phyloP scores from a whole-genome alignment of 2,113 vertebrate genomes.

The Macroglossus sobrinus region DNA sequence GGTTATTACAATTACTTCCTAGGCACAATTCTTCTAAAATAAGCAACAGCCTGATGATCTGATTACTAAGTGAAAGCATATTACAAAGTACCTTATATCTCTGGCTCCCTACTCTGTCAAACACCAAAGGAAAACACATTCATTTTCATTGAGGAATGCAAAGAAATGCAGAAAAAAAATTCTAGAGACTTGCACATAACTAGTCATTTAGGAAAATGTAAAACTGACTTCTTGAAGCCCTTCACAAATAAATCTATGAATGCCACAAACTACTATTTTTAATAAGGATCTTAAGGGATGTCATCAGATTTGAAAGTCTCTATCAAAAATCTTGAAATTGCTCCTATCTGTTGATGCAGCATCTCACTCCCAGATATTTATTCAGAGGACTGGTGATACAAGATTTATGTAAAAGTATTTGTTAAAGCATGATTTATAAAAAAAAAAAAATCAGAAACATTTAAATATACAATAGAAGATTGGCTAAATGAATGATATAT shows the following conservation, averaged over 20 bases:
- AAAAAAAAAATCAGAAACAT: conserved; percentile 17
- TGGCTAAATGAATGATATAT: conserved; percentile 4
- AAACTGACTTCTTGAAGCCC: conserved; percentile 8
- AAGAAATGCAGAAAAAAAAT: conserved; percentile 4
- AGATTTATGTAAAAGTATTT: background rate
- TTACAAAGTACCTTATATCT: conserved; percentile 28
- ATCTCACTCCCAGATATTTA: background rate
- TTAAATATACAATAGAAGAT: conserved; percentile 1
- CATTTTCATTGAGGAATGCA: conserved; percentile 27
- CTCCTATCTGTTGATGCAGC: background rate
- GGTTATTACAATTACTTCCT: conserved; percentile 21
- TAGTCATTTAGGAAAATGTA: background rate
- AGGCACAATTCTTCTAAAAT: conserved; percentile 35
- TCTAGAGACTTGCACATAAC: background rate
- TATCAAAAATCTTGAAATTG: conserved; percentile 33
- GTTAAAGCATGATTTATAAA: background rate
- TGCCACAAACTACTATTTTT: background rate
- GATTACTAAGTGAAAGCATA: conserved; percentile 34
- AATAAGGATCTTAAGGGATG: background rate
- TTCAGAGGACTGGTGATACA: background rate
- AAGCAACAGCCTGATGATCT: background rate
- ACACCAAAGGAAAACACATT: conserved; percentile 28
- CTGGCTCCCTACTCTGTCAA: conserved; percentile 23
- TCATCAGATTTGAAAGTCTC: background rate
- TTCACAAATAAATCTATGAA: background rate